Evolutionary conservation across 1,140 invertebrate genomes (phyloP), one percentile per base, ranked within the genome.

Genomic region (Anastatus disparis): DNA sequence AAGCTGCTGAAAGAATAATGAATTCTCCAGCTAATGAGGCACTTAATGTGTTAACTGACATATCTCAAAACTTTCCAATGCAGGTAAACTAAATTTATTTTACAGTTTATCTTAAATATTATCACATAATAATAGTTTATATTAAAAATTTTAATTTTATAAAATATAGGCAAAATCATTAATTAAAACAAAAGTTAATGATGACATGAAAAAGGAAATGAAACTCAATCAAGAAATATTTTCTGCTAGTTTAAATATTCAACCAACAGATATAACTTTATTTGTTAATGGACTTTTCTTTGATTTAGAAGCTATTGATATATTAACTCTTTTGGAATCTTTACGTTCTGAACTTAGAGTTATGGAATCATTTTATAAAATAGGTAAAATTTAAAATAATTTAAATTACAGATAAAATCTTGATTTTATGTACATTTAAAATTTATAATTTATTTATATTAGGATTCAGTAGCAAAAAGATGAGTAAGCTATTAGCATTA

Each of bases 31-130:
- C 84, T n/a, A 91, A 93, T 68, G 95, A 98, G 79, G 90, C 93
- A 0, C 85, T 99, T 0, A 90, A 92, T 79, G 88, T 95, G 7
- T 88, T 99, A 35, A 91, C 91, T 24, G 95, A 97, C 76, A 94
- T 98, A 70, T 92, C 96, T 8, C 97, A 99, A 82, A 99, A 99
- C 87, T 99, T 99, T 80, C 98, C 98, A 0, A 93, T 94, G 88
- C 91, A 95, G 86, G 94, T 95, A 79, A 83, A 62, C 31, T 59
- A 2, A 27, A 50, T 63, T 12, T 66, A 17, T 38, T 31, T 64
- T 29, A 15, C 55, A 31, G 35, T 72, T 68, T 20, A n/a, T n/a
- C n/a, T n/a, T n/a, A n/a, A n/a, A n/a, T n/a, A n/a, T n/a, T n/a
- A n/a, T n/a, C n/a, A n/a, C n/a, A n/a, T n/a, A n/a, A n/a, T n/a